Base-by-base conservation (phyloP, 2,113 vertebrate species). In the Rattus rattus region DNA sequence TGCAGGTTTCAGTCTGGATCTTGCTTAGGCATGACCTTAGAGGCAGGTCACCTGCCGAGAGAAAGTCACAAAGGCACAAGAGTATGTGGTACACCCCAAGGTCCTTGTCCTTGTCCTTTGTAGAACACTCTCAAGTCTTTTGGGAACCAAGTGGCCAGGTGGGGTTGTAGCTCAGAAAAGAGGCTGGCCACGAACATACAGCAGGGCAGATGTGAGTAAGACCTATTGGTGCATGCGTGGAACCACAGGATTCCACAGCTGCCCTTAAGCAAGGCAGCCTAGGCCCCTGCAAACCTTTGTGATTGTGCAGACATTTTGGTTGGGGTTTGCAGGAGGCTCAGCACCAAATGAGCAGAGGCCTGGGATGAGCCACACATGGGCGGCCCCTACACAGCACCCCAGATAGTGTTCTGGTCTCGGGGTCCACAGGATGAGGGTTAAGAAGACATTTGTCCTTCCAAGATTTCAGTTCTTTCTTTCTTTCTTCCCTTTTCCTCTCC, bases 121-220 rank as follows among this genome's bases (percentile, higher is more conserved):
- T 88, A 63, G 95, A 95, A 52, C 43, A 22, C 33, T 67, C 11
- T 24, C 65, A 63, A 54, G 39, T 49, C 36, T 95, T 89, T 61
- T 30, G 26, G 33, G 39, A 88, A 54, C 77, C 87, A 86, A 75
- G 39, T 63, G 39, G 28, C 77, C 91, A 88, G 49, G 81, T n/a
- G 2, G 24, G 49, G 75, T 43, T 47, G 24, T 67, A 22, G 63
- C 88, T 95, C 79, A 75, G 84, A 6, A 47, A 87, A 87, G 59
- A 96, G 9, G 20, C 49, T 92, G 75, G 24, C 49, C 0, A 8
- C 88, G 72, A 89, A 54, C 67, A 88, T 4, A 19, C 33, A 95
- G 65, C 70, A 75, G 4, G 28, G 13, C 20, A 70, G 73, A 33
- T 11, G 24, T 24, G 69, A 86, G 47, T 9, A 12, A n/a, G 14